phyloP scores from a whole-genome alignment of 2,797 vertebrate genomes.

The Falco novaeseelandiae region DNA sequence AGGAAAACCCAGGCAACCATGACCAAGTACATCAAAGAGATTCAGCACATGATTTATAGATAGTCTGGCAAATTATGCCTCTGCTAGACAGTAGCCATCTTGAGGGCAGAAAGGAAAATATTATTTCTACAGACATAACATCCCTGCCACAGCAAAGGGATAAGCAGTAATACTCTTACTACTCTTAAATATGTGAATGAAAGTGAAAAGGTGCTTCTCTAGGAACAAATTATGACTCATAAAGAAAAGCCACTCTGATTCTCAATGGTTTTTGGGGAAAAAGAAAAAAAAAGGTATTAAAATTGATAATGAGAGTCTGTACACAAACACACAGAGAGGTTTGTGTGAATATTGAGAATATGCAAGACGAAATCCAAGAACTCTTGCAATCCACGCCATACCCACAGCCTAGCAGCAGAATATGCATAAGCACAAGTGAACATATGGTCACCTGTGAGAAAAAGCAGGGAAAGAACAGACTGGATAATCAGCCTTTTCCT shows the following conservation, averaged over 20 bases:
- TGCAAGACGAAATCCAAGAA: background rate
- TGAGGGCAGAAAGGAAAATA: background rate
- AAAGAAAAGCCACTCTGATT: background rate
- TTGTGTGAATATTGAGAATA: background rate
- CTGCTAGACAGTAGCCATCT: background rate
- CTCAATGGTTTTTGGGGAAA: rapidly evolving
- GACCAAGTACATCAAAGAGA: conserved; percentile 15
- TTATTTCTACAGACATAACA: background rate
- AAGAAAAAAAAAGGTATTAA: no score
- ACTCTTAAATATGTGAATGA: background rate
- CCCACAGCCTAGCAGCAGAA: background rate
- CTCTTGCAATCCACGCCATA: background rate
- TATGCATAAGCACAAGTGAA: background rate
- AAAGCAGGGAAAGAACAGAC: background rate
- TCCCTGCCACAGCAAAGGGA: background rate
- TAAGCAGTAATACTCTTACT: background rate
- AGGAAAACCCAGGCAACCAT: conserved; percentile 38
- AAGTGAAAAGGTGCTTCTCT: background rate
- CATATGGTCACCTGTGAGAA: background rate
- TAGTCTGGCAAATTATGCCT: background rate
- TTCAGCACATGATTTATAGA: background rate
- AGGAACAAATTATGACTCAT: background rate
- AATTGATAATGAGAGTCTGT: background rate
- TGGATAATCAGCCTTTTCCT: background rate
- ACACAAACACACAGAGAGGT: background rate